Evolutionary conservation across 2,888 invertebrate species (phyloP).

Genomic region (Aporophyla nigra): DNA sequence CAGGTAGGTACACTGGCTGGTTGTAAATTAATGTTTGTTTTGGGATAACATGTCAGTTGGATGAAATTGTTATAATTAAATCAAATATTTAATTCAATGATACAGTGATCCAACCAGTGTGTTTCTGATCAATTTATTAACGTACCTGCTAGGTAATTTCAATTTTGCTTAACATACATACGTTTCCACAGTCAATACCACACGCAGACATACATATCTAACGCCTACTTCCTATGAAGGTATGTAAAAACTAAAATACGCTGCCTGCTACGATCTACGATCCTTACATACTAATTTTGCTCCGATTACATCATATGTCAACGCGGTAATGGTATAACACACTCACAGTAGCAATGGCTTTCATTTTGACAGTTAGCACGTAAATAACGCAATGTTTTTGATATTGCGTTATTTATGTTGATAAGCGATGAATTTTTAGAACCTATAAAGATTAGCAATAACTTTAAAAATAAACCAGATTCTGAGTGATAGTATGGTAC

Average conservation of each 20-base stretch:
- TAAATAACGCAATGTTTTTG: too few species aligned
- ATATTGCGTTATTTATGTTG: too few species aligned
- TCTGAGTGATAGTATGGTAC: too few species aligned
- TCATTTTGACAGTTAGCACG: too few species aligned
- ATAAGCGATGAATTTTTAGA: too few species aligned
- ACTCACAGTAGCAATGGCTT: too few species aligned
- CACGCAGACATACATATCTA: not conserved
- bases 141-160: too few species aligned
- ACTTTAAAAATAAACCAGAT: too few species aligned
- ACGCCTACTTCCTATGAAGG: not conserved
- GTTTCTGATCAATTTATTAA: not conserved
- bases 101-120: too few species aligned
- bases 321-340: too few species aligned
- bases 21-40: conserved; percentile 35
- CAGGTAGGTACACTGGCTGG: not conserved
- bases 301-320: too few species aligned
- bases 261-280: not conserved
- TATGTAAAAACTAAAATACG: not conserved
- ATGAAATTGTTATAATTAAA: conserved; percentile 6
- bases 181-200: not conserved
- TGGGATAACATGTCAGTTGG: not conserved
- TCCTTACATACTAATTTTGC: not conserved
- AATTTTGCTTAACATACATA: not conserved
- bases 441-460: not conserved
- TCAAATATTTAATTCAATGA: not conserved